Conservation (phyloP, 2,113 vertebrate species). For the Calonectris borealis region DNA sequence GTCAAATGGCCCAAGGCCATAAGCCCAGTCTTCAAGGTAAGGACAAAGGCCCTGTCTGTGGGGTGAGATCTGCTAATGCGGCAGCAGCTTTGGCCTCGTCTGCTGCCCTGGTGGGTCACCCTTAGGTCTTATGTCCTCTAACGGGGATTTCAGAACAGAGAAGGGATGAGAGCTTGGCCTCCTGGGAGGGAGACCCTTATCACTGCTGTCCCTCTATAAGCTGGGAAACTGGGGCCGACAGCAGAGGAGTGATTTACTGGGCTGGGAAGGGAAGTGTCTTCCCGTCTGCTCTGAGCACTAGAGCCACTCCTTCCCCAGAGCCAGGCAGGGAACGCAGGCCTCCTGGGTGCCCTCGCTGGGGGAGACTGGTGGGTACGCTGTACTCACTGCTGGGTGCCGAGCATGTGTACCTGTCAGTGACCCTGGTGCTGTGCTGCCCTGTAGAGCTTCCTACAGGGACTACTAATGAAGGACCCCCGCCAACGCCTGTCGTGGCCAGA, state of each 20-base stretch:
- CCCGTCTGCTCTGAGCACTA: not conserved
- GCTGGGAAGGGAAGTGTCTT: not conserved
- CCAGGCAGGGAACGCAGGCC: not conserved
- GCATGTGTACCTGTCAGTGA: not conserved
- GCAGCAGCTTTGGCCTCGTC: not conserved
- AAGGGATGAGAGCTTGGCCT: not conserved
- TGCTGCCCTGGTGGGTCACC: not conserved
- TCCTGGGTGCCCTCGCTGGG: not conserved
- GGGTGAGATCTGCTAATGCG: not conserved
- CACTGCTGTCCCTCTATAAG: not conserved
- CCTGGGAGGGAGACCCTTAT: not conserved
- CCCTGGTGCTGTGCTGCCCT: not conserved
- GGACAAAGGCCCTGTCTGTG: not conserved
- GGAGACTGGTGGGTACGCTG: not conserved
- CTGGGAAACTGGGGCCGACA: not conserved
- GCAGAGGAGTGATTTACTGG: not conserved
- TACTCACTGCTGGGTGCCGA: not conserved
- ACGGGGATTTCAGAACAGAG: not conserved
- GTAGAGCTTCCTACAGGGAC: conserved; percentile 92
- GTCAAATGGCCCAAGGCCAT: conserved; percentile 89
- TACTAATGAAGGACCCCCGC: conserved; percentile 89
- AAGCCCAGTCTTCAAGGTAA: conserved; percentile 87
- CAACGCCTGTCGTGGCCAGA: conserved; percentile 91
- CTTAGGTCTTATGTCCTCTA: not conserved
- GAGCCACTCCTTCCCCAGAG: not conserved